phyloP scores from a whole-genome alignment of 2,888 invertebrate species.

The Hyposoter dolosus region DNA sequence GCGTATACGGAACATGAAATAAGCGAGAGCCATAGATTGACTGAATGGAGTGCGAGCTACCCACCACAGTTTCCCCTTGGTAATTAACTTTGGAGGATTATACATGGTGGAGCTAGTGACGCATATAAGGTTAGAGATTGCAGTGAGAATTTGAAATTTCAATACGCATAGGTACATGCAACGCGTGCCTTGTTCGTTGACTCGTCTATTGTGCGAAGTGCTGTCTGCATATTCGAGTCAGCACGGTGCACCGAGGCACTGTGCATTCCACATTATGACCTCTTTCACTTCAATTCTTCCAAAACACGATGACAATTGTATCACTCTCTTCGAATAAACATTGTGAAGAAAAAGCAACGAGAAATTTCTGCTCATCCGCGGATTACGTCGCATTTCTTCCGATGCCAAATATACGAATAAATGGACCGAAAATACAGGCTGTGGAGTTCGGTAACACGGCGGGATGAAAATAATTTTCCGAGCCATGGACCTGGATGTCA shows the following conservation, averaged over 20 bases:
- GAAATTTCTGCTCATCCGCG: not conserved
- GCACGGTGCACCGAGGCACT: not conserved
- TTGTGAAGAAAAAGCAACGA: not conserved
- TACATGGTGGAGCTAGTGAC: conserved; percentile 55
- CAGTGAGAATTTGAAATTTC: conserved; percentile 56
- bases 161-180: conserved; percentile 12
- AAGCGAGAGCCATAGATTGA: conserved; percentile 12
- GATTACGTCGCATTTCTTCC: not conserved
- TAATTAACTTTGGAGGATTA: conserved; percentile 71
- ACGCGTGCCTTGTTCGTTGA: not conserved
- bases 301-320: not conserved
- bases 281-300: not conserved
- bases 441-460: not conserved
- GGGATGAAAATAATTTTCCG: not conserved
- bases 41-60: conserved; percentile 18
- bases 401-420: not conserved
- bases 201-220: conserved; percentile 27
- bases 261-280: not conserved
- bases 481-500: not conserved
- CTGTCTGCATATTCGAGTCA: conserved; percentile 28
- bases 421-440: not conserved
- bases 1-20: conserved; percentile 16
- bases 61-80: conserved; percentile 51
- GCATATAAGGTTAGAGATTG: conserved; percentile 50
- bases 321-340: not conserved